Conservation (phyloP, 2,888 invertebrate species). For the Drosophila neotestacea region DNA sequence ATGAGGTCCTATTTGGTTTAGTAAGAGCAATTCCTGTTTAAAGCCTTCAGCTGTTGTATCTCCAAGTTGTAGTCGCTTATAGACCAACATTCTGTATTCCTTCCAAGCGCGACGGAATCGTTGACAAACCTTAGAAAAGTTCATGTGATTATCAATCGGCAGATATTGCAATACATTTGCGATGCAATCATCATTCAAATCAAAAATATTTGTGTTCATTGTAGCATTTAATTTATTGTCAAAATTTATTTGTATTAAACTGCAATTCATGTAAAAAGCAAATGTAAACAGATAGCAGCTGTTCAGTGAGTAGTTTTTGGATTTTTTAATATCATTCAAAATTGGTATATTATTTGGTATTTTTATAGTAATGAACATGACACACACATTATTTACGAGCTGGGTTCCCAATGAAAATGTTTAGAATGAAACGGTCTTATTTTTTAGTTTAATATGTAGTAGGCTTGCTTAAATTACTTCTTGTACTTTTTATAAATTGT, state of each 20-base stretch:
- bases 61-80: constrained; percentile 31
- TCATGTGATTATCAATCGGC: constrained; percentile 27
- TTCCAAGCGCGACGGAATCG: constrained; percentile 32
- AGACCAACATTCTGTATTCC: constrained; percentile 12
- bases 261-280: background rate
- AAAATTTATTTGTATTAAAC: background rate
- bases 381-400: background rate
- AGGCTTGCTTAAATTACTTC: constrained; percentile 3
- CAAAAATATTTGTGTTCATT: constrained; percentile 21
- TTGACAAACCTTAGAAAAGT: constrained; percentile 17
- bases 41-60: constrained; percentile 12
- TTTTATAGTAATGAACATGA: background rate
- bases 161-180: constrained; percentile 21
- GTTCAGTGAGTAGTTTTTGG: background rate
- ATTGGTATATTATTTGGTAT: background rate
- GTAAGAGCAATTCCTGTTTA: constrained; percentile 17
- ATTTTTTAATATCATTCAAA: constrained; percentile 1
- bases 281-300: constrained; percentile 31
- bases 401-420: background rate
- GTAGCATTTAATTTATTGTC: background rate
- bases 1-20: constrained; percentile 7
- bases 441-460: background rate
- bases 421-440: background rate
- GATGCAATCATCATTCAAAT: constrained; percentile 42
- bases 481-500: constrained; percentile 39